phyloP scores from a whole-genome alignment of 2,113 vertebrate species.

The Tringa solitaria region DNA sequence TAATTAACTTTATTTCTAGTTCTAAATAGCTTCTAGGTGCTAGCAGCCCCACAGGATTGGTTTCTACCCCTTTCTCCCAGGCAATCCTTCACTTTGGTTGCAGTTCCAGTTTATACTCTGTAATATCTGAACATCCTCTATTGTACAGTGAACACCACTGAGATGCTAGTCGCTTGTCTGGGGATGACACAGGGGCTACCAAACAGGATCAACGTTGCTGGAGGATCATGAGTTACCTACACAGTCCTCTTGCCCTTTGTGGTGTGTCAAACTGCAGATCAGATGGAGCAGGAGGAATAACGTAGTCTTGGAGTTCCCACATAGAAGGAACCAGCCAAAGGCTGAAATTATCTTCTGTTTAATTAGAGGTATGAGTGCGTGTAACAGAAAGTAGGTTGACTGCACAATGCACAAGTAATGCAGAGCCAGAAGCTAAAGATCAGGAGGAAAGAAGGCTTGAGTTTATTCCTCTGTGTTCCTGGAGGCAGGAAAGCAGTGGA shows the following conservation, averaged over 20 bases:
- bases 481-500: not conserved
- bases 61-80: not conserved
- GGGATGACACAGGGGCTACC: not conserved
- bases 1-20: not conserved
- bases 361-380: not conserved
- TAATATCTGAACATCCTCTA: not conserved
- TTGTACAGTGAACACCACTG: no score
- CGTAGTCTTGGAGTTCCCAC: fast-evolving
- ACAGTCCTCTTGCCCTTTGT: not conserved
- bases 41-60: not conserved
- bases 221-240: no score
- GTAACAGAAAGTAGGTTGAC: not conserved
- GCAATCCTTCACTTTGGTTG: not conserved
- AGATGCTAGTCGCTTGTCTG: fast-evolving
- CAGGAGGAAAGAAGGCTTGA: not conserved
- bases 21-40: not conserved
- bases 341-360: not conserved
- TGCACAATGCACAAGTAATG: not conserved
- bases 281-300: not conserved
- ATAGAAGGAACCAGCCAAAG: not conserved
- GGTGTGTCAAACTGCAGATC: not conserved
- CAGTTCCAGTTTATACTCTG: not conserved
- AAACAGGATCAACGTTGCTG: no score
- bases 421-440: not conserved
- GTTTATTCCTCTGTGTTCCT: not conserved